Percentiles rank a stretch among this genome's conserved stretches.
These are phyloP conservation scores for Actinia equina DNA, from an alignment of 64 coral and sea anemone species.

Conservation along the genomic window DNA sequence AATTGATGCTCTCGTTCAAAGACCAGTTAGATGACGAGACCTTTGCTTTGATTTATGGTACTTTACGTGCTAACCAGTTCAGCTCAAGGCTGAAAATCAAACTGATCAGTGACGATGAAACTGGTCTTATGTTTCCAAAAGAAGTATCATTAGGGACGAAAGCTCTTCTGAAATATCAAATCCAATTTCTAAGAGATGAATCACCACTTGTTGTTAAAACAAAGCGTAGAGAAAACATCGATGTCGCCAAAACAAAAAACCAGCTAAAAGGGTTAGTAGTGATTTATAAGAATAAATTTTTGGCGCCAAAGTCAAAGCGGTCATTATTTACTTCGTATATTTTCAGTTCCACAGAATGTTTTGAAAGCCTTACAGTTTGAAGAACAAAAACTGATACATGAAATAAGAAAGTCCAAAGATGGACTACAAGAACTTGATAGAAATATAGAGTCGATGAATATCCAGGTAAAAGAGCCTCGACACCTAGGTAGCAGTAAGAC, in stretches of 20 bases:
- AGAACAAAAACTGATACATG: neutral
- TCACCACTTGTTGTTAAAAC: too few species aligned
- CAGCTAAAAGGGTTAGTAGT: too few species aligned
- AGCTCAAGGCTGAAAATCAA: slow-evolving; percentile 11
- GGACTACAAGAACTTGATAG: neutral
- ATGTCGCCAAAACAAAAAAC: too few species aligned
- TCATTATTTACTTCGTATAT: too few species aligned
- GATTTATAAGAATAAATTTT: too few species aligned
- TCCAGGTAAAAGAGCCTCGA: neutral
- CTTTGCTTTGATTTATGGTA: neutral
- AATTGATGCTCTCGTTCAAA: slow-evolving; percentile 5
- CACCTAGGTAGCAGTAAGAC: neutral
- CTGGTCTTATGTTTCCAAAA: slow-evolving; percentile 12
- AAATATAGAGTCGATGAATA: neutral
- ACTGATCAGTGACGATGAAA: slow-evolving; percentile 9
- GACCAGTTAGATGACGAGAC: slow-evolving; percentile 1
- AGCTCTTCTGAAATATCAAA: slow-evolving; percentile 9
- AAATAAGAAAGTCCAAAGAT: neutral
- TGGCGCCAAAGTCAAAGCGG: too few species aligned
- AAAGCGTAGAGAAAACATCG: too few species aligned
- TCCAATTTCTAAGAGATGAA: neutral
- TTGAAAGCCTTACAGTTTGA: neutral
- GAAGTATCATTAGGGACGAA: slow-evolving; percentile 13
- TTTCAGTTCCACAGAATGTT: neutral
- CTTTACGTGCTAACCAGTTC: slow-evolving; percentile 5